Evolutionary conservation across 2,113 vertebrate genomes (phyloP).

Genomic region (Progne subis): DNA sequence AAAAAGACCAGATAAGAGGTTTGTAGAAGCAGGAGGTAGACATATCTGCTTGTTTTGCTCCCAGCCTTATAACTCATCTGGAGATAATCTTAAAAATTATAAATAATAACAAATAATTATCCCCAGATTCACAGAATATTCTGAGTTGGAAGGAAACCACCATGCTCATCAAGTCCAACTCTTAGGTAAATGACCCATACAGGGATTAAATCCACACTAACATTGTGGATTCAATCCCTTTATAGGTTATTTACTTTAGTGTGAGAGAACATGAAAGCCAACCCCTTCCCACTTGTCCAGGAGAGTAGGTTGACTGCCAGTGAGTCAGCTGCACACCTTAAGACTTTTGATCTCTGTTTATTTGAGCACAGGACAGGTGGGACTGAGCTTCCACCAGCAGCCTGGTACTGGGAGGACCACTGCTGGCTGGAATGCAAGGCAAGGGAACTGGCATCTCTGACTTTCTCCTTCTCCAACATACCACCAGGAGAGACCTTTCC

Average conservation of each 20-base stretch:
- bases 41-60: background rate
- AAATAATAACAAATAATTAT: background rate
- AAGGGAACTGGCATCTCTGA: background rate
- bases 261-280: background rate
- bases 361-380: background rate
- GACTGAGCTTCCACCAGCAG: background rate
- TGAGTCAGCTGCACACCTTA: background rate
- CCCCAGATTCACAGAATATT: background rate
- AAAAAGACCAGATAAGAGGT: background rate
- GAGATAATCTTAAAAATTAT: background rate
- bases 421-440: background rate
- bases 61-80: background rate
- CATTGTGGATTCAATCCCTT: background rate
- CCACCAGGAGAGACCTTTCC: background rate
- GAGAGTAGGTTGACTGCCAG: background rate
- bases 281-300: background rate
- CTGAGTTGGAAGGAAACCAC: background rate
- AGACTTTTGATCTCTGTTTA: background rate
- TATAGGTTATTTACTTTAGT: background rate
- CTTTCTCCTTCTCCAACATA: background rate
- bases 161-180: background rate
- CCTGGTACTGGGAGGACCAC: background rate
- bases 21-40: background rate
- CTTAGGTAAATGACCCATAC: background rate
- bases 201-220: background rate